phyloP scores from a whole-genome alignment of 2,888 invertebrate species.

The Agriopis marginaria region DNA sequence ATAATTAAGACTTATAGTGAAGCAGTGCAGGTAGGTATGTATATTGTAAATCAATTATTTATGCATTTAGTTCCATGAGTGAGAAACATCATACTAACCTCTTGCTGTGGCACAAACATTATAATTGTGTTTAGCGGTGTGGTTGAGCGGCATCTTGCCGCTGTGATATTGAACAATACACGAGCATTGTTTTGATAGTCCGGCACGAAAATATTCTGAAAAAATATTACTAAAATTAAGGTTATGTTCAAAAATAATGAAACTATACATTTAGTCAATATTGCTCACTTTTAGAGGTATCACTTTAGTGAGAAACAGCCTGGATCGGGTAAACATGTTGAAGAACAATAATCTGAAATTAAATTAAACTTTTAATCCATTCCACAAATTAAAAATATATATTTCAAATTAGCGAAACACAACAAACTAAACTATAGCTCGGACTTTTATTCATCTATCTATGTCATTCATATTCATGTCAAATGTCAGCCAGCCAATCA shows the following conservation, averaged over 20 bases:
- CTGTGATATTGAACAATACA: constrained; percentile 69
- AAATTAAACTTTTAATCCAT: constrained; percentile 51
- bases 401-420: neutral
- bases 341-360: constrained; percentile 24
- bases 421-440: no score
- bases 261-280: constrained; percentile 10
- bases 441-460: no score
- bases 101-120: constrained; percentile 99
- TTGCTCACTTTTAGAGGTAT: constrained; percentile 56
- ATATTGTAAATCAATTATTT: neutral
- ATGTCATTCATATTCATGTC: no score
- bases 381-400: constrained; percentile 42
- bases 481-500: no score
- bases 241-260: constrained; percentile 48
- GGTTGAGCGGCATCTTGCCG: constrained; percentile 80
- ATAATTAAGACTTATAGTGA: neutral
- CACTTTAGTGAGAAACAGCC: constrained; percentile 68
- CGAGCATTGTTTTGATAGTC: constrained; percentile 77
- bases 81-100: constrained; percentile 84
- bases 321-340: constrained; percentile 81
- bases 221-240: constrained; percentile 48
- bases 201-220: constrained; percentile 74
- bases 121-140: constrained; percentile 96
- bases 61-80: neutral
- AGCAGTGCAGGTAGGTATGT: neutral